Evolutionary conservation across 2,797 vertebrate species (phyloP), one percentile per base, ranked within the genome.

Genomic region (Rhinogobio ventralis): DNA sequence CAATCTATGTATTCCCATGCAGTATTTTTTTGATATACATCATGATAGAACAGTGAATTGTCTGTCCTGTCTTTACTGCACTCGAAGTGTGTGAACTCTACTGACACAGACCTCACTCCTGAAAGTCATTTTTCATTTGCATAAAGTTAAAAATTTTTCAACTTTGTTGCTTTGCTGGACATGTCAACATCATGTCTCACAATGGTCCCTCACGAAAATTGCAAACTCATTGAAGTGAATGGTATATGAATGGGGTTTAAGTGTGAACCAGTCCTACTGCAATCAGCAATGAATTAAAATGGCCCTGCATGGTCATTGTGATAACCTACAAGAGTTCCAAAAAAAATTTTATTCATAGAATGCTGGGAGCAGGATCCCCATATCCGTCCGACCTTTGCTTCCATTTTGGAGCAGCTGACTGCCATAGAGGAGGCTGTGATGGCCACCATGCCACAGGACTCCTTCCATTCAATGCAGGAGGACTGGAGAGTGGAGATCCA

Each of bases 401-500:
- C 96, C 92, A 98, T 99, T 93, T 95, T 99, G 93, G 96, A 98
- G 90, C 97, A 99, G 91, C 93, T 99, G 91, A 97, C 96, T 0
- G 97, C 96, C 87, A 96, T 98, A 20, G 98, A 99, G 91, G 96
- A 95, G 92, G 96, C 96, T 0, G 96, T 99, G 88, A 96, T 96
- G 96, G 96, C 96, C 72, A 97, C 98, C 79, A 97, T 99, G 97
- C 98, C 97, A 30, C 97, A 97, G 91, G 97, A 98, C 81, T 99
- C 98, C 73, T 99, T 99, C 88, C 97, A 99, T 92, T 99, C 97
- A 89, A 98, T 99, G 98, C 98, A 99, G 96, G 97, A 99, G 55
- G 96, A 99, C 93, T 99, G 98, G 98, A 97, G 97, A 28, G 92
- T 98, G 91, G 98, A 99, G 93, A 98, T 99, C 90, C 97, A 99